phyloP scores from a whole-genome alignment of 2,888 invertebrate species.

The Petrolisthes cinctipes region DNA sequence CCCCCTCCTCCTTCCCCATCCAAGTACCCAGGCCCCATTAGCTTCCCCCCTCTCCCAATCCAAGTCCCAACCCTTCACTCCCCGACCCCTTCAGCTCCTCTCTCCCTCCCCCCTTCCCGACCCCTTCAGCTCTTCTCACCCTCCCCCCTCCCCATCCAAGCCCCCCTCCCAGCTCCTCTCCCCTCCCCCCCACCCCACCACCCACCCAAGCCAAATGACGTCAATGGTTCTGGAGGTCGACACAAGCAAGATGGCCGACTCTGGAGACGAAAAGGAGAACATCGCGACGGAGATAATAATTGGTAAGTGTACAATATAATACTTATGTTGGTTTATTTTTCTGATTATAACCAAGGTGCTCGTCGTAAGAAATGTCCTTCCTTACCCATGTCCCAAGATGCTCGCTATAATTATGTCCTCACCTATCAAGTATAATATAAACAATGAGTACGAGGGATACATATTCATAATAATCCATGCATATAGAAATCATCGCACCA shows the following conservation, averaged over 20 bases:
- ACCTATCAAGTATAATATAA: no score
- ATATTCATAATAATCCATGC: no score
- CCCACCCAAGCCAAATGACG: neutral
- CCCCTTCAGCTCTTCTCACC: neutral
- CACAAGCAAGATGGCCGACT: conserved; percentile 30
- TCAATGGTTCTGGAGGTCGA: conserved; percentile 28
- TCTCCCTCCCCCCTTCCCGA: neutral
- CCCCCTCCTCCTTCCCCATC: no score
- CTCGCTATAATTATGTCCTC: no score
- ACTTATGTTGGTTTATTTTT: neutral
- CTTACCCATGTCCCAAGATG: no score
- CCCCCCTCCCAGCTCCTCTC: neutral
- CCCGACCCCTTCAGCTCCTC: neutral
- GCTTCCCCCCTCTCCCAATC: neutral
- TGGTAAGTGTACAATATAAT: conserved; percentile 8
- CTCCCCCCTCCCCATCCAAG: neutral
- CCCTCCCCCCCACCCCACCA: neutral
- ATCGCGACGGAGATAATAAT: conserved; percentile 2
- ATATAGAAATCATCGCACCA: no score
- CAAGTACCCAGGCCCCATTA: neutral
- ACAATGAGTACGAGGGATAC: no score
- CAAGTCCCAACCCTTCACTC: neutral
- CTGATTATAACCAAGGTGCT: no score
- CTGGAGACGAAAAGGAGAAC: conserved; percentile 34
- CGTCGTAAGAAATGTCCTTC: neutral